Base-by-base conservation (phyloP, 2,888 invertebrate species). In the Augochlorella aurata region DNA sequence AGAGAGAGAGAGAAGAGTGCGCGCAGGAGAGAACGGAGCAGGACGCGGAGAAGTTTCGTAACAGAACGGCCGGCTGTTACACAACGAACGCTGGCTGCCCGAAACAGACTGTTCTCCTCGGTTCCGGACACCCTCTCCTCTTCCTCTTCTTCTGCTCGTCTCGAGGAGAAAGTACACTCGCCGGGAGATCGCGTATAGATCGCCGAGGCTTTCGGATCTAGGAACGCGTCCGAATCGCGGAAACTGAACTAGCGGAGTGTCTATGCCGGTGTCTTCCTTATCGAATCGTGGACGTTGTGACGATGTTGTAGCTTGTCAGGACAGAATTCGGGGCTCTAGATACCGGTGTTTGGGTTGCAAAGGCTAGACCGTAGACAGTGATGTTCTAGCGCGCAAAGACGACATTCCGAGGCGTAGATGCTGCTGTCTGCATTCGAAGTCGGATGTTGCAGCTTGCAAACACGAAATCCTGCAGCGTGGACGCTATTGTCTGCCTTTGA, bases 11-110 rank as follows among this genome's bases (percentile, higher is more conserved):
- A 38, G 65, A 65, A 65, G 38, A 44, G 44, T 12, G 65, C 44
- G 65, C 65, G 65, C 38, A 65, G 65, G 44, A 65, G 44, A 65
- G 38, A 44, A 4, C 18, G 38, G 65, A 65, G n/a, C 38, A n/a
- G 44, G n/a, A 65, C 44, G 65, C 44, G 5, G 44, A 65, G 65
- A 44, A 65, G 65, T 65, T 65, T 44, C 65, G 65, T 65, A 65
- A 65, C 65, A 4, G 61, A 63, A 63, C 63, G 1, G 44, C 44
- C 38, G n/a, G 44, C 38, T 10, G 65, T 65, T 65, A 65, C 65
- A 65, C 65, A 65, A 65, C 65, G 12, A 65, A 44, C 65, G n/a
- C 18, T 44, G 38, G 44, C 16, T 29, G 61, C 24, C 29, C 65
- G 65, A 65, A 65, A 65, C 24, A 0, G 24, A 24, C 54, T 54